phyloP scores from a whole-genome alignment of 2,888 invertebrate genomes.

The Cerastis leucographa region DNA sequence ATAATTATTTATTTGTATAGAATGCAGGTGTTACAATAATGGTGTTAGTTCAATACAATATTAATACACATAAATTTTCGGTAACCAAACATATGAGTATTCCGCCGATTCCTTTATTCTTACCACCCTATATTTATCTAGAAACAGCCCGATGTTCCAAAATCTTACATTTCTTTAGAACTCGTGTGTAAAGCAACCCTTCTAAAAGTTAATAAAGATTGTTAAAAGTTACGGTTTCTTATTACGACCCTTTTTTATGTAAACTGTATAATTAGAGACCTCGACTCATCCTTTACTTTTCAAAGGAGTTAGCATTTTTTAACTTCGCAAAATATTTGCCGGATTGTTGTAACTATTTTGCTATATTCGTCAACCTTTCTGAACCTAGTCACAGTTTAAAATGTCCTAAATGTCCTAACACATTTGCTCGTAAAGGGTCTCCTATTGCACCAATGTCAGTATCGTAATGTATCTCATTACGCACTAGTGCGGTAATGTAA shows the following conservation, averaged over 20 bases:
- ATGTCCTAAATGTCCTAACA: slow-evolving; percentile 12
- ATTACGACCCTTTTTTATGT: slow-evolving; percentile 6
- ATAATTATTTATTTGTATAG: too few species aligned
- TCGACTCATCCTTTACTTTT: slow-evolving; percentile 6
- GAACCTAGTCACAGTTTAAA: slow-evolving; percentile 1
- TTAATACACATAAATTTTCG: too few species aligned
- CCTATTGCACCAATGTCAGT: too few species aligned
- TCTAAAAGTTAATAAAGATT: not conserved
- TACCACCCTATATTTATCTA: not conserved
- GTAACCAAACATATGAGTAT: too few species aligned
- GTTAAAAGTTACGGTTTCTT: slow-evolving; percentile 28
- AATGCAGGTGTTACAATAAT: too few species aligned
- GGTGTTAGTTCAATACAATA: too few species aligned
- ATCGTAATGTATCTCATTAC: too few species aligned
- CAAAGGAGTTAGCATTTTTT: slow-evolving; percentile 37
- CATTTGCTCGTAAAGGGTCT: too few species aligned
- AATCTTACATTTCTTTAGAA: not conserved
- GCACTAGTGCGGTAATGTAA: too few species aligned
- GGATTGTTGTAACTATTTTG: slow-evolving; percentile 33
- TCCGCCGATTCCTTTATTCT: not conserved
- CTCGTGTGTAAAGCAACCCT: not conserved
- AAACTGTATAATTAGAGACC: slow-evolving; percentile 24
- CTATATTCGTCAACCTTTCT: slow-evolving; percentile 14
- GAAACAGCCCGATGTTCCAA: not conserved
- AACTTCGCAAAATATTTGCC: slow-evolving; percentile 22